Evolutionary conservation across 2,113 vertebrate genomes (phyloP).

Genomic region (Rhynchomys soricoides): DNA sequence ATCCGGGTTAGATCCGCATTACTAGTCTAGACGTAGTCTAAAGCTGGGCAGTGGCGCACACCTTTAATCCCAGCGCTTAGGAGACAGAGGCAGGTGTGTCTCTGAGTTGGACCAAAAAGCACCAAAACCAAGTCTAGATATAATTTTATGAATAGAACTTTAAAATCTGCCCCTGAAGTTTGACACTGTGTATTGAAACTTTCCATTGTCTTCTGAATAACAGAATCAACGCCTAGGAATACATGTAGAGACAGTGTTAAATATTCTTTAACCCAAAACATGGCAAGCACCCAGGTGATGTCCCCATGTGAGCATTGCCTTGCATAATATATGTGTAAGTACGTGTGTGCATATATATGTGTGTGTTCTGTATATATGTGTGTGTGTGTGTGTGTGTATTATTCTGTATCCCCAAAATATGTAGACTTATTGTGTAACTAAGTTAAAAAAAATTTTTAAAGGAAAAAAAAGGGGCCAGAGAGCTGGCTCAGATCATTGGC

Average conservation of each 20-base stretch:
- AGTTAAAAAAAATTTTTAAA: background rate
- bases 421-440: background rate
- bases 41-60: background rate
- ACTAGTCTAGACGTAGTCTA: background rate
- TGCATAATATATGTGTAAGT: too few relatives aligned
- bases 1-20: background rate
- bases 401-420: background rate
- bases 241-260: background rate
- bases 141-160: background rate
- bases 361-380: too few relatives aligned
- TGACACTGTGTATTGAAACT: background rate
- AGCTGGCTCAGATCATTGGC: background rate
- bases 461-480: background rate
- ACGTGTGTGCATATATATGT: too few relatives aligned
- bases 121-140: background rate
- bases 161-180: background rate
- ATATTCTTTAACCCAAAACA: background rate
- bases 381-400: background rate
- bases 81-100: background rate
- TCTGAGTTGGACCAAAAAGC: background rate
- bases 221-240: background rate
- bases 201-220: background rate
- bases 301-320: background rate
- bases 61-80: background rate
- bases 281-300: background rate